Conservation (phyloP, 2,113 vertebrate genomes). For the Pelecanus crispus region DNA sequence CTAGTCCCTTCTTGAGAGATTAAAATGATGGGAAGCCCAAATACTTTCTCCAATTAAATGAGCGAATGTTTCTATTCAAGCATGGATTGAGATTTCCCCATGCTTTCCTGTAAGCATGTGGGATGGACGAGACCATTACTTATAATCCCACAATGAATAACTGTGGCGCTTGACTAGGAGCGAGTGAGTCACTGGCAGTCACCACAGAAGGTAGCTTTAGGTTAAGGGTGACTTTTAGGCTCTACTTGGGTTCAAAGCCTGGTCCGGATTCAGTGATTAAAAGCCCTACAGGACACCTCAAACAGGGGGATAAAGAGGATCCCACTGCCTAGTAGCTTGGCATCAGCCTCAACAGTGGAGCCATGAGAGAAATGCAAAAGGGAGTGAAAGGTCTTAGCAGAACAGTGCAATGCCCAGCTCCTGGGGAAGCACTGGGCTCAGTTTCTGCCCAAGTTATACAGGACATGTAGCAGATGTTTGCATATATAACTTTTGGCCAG, state of each 20-base stretch:
- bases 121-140: not conserved
- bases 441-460: not conserved
- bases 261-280: not conserved
- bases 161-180: rapidly evolving
- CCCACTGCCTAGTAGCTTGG: not conserved
- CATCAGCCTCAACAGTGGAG: rapidly evolving
- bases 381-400: not conserved
- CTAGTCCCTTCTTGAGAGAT: not conserved
- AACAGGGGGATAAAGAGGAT: not conserved
- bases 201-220: not conserved
- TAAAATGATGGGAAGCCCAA: not conserved
- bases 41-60: not conserved
- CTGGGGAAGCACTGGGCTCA: not conserved
- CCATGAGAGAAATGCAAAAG: not conserved
- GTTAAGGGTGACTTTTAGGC: not conserved
- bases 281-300: not conserved
- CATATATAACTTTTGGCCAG: not conserved
- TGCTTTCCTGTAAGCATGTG: not conserved
- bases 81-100: not conserved
- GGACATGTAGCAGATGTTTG: not conserved
- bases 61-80: not conserved
- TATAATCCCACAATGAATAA: not conserved
- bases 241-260: not conserved
- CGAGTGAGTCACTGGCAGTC: not conserved
- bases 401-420: not conserved